phyloP scores from a whole-genome alignment of 1,140 invertebrate genomes.

The Epicauta chinensis region DNA sequence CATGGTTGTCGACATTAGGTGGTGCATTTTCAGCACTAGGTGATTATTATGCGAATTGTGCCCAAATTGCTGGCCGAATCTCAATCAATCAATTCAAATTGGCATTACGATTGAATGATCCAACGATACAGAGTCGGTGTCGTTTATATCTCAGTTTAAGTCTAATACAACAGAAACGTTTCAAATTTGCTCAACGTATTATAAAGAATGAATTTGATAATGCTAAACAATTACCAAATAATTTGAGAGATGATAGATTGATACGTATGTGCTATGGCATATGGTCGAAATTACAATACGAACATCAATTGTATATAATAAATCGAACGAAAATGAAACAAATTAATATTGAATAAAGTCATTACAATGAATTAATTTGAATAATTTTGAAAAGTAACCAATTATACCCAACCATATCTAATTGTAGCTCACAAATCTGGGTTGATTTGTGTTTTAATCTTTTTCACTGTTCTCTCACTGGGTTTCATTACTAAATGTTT shows the following conservation, averaged over 20 bases:
- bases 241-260: slow-evolving; percentile 58
- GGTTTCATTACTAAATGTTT: slow-evolving; percentile 59
- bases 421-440: slow-evolving; percentile 44
- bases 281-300: slow-evolving; percentile 72
- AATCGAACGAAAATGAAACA: neutral
- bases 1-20: slow-evolving; percentile 93
- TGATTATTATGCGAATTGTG: slow-evolving; percentile 73
- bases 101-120: slow-evolving; percentile 73
- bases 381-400: neutral
- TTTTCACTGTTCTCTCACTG: slow-evolving; percentile 62
- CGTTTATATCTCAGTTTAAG: slow-evolving; percentile 81
- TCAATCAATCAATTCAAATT: slow-evolving; percentile 75
- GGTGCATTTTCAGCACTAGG: slow-evolving; percentile 91
- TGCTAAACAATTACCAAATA: slow-evolving; percentile 41
- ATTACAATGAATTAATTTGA: neutral
- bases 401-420: neutral
- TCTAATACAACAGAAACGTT: slow-evolving; percentile 70
- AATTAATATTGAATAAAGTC: neutral
- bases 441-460: slow-evolving; percentile 56
- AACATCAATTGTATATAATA: slow-evolving; percentile 23
- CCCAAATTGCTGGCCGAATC: slow-evolving; percentile 79
- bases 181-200: slow-evolving; percentile 58
- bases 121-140: slow-evolving; percentile 69
- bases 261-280: slow-evolving; percentile 77
- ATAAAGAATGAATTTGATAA: slow-evolving; percentile 59